phyloP scores from a whole-genome alignment of 2,797 vertebrate genomes.

The Gymnoscopelus microlampas region DNA sequence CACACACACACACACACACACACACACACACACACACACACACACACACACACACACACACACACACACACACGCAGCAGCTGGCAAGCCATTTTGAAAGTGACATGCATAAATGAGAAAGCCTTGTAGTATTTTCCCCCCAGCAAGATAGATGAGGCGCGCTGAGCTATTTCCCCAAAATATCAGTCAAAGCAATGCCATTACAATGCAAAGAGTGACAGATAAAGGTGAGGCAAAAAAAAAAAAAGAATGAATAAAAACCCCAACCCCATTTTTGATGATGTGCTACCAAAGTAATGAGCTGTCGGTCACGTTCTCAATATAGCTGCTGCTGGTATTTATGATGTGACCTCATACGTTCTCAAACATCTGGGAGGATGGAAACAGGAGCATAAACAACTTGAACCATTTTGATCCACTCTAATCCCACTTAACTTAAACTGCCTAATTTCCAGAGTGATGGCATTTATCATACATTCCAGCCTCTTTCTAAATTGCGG shows the following conservation, averaged over 20 bases:
- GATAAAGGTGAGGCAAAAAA: background rate
- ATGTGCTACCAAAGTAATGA: background rate
- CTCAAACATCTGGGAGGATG: slow-evolving; percentile 23
- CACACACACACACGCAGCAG: background rate
- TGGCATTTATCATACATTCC: slow-evolving; percentile 29
- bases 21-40: background rate
- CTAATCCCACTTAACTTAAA: slow-evolving; percentile 32
- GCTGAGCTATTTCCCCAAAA: slow-evolving; percentile 6
- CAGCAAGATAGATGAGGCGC: background rate
- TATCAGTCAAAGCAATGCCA: background rate
- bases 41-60: background rate
- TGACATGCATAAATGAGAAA: slow-evolving; percentile 2
- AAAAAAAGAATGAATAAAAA: background rate
- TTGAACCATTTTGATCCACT: slow-evolving; percentile 6
- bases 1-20: background rate
- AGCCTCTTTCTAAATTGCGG: slow-evolving; percentile 41
- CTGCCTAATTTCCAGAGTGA: slow-evolving; percentile 53
- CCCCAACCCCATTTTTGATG: background rate
- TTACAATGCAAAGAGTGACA: background rate
- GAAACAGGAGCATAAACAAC: background rate
- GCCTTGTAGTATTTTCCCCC: background rate
- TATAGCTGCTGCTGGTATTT: background rate
- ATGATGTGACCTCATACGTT: background rate
- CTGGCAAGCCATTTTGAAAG: background rate
- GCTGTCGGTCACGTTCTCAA: background rate